phyloP scores from a whole-genome alignment of 2,797 vertebrate genomes.

The Sciaenops ocellatus region DNA sequence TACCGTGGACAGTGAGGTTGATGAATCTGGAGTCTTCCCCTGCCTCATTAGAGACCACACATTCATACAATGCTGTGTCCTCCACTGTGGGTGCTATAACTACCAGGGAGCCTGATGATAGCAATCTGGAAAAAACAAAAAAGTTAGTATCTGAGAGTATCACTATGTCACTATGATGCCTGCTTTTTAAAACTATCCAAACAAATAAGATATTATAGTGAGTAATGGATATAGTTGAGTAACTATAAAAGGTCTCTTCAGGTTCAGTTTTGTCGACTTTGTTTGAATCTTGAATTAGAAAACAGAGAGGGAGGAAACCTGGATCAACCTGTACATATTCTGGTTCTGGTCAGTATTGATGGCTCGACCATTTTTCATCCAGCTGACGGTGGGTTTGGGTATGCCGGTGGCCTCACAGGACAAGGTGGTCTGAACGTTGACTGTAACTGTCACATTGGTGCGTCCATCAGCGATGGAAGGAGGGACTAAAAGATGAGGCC shows the following conservation, averaged over 20 bases:
- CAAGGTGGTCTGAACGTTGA: constrained; percentile 94
- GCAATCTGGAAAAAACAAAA: constrained; percentile 82
- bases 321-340: constrained; percentile 94
- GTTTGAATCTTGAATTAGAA: constrained; percentile 26
- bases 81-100: constrained; percentile 95
- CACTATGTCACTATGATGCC: neutral
- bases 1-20: constrained; percentile 93
- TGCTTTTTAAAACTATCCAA: neutral
- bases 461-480: constrained; percentile 88
- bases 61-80: constrained; percentile 92
- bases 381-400: constrained; percentile 91
- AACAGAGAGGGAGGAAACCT: constrained; percentile 78
- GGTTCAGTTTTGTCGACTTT: neutral
- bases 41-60: constrained; percentile 91
- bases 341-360: constrained; percentile 95
- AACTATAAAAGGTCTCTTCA: neutral
- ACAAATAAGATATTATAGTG: neutral
- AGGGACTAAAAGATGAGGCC: constrained; percentile 84
- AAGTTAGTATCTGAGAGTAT: neutral
- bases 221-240: too few relatives aligned
- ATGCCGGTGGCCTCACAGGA: constrained; percentile 94
- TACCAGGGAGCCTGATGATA: constrained; percentile 95
- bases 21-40: constrained; percentile 90
- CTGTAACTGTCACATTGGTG: constrained; percentile 89
- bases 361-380: constrained; percentile 90